A percentile compares a stretch with the other conserved stretches of the same genome.
Conservation (phyloP, 2,797 vertebrate genomes). For the Avahi laniger region DNA sequence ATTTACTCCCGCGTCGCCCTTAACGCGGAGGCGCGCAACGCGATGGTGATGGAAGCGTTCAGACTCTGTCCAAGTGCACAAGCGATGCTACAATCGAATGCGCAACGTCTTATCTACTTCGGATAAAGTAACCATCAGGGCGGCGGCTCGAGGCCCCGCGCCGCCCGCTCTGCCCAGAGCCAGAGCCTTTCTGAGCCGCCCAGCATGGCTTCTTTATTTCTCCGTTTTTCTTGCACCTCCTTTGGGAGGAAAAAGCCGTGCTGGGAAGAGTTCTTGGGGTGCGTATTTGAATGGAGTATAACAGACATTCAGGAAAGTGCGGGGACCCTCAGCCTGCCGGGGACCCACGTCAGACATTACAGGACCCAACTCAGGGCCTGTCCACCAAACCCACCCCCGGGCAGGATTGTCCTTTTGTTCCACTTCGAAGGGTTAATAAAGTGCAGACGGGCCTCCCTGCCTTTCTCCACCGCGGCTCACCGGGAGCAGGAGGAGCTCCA, state of each 20-base stretch:
- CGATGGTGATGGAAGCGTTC: constrained; percentile 57
- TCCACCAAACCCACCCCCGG: no score
- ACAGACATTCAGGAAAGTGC: not conserved
- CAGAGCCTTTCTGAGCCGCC: not conserved
- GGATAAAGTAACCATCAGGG: constrained; percentile 65
- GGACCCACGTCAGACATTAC: not conserved
- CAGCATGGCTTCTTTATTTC: constrained; percentile 19
- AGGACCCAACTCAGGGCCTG: not conserved
- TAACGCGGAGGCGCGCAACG: constrained; percentile 7
- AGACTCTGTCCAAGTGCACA: constrained; percentile 44
- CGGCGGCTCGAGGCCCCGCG: rapidly evolving
- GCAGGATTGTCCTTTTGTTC: not conserved
- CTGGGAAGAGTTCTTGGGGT: not conserved
- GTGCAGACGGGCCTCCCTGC: not conserved
- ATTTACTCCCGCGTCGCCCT: constrained; percentile 68
- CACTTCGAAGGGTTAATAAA: constrained; percentile 32
- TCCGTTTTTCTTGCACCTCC: not conserved
- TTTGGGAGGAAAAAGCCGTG: not conserved
- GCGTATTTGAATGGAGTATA: not conserved
- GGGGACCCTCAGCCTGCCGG: not conserved
- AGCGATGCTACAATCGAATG: constrained; percentile 70
- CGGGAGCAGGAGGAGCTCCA: constrained; percentile 32
- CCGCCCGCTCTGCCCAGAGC: rapidly evolving
- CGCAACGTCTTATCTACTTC: constrained; percentile 65
- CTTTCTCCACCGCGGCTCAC: not conserved